Base-by-base conservation (phyloP, 2,888 invertebrate species). In the Eupelmus urozonus region DNA sequence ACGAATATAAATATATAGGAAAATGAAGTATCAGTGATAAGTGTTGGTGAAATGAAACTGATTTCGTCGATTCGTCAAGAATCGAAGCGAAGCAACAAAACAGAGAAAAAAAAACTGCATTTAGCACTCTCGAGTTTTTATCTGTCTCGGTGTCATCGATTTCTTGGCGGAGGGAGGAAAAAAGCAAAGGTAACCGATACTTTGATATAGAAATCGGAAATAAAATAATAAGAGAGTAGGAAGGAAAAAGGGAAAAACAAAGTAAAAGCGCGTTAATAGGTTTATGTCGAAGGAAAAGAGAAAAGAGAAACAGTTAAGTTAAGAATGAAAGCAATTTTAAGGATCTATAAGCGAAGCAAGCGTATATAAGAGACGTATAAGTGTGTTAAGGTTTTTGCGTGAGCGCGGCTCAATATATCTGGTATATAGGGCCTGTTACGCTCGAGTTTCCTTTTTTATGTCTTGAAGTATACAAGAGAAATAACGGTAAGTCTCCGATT, bases 401-500 rank as follows among this genome's bases (percentile, higher is more conserved):
- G 70, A 70, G 77, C 75, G 67, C 65, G 29, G 59, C 76, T 81
- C 78, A 70, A 80, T 80, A 78, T 81, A 81, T 81, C 74, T 80
- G 81, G 78, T 70, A 79, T 81, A 80, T 80, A 80, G 81, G 72
- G 78, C 27, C 63, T 75, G 16, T 51, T 16, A 7, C 16, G 62
- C 69, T 78, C 77, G 67, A 75, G 60, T 74, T 80, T 71, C 76
- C 73, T 76, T 79, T 77, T 77, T 69, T 63, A 76, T 75, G 71
- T 80, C 80, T 75, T 74, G 62, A 77, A 77, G 69, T 78, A 71
- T 67, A 66, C 77, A 70, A 78, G 62, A 75, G 53, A 70, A 77
- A n/a, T 70, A 80, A 67, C 69, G 76, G 80, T 81, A 82, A 82
- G 82, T 82, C 77, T 82, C 80, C 77, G 71, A 77, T 77, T 78